These are phyloP conservation scores for Tachysurus fulvidraco DNA, from an alignment of 2,113 vertebrate genomes.

Conservation along the genomic window DNA sequence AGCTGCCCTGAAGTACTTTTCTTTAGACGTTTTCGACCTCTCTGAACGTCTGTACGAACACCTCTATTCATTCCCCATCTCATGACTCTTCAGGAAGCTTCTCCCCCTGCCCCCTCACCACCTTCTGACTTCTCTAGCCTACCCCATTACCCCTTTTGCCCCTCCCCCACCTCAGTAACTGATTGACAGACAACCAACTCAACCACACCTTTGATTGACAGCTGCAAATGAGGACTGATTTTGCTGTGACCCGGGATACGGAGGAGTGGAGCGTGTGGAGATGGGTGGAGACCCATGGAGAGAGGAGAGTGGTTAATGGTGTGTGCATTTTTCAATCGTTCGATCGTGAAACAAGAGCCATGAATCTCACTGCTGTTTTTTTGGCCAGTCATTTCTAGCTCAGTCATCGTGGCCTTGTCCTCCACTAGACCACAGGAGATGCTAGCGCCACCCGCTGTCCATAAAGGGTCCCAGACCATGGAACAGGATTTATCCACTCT, in stretches of 20 bases:
- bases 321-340: not conserved
- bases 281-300: no score
- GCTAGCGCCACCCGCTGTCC: conserved; percentile 46
- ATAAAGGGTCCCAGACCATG: not conserved
- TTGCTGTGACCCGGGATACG: conserved; percentile 32
- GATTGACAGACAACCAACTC: not conserved
- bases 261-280: not conserved
- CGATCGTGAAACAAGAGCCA: not conserved
- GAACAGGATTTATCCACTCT: conserved; percentile 42
- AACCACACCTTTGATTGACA: conserved; percentile 42
- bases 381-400: conserved; percentile 48
- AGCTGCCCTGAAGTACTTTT: not conserved
- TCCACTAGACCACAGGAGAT: not conserved
- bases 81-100: conserved; percentile 27
- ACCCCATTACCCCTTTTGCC: not conserved
- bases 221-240: conserved; percentile 48
- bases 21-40: not conserved
- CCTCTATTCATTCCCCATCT: conserved; percentile 20
- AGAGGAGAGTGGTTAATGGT: not conserved
- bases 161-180: not conserved
- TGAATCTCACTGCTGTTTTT: not conserved
- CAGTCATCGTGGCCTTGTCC: conserved; percentile 51
- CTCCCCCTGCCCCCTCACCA: conserved; percentile 16
- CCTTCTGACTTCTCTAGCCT: not conserved
- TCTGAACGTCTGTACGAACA: not conserved